Percentiles rank a stretch among this genome's conserved stretches.
Evolutionary conservation across 2,888 invertebrate genomes (phyloP).

Genomic region (Exocentrus adspersus): DNA sequence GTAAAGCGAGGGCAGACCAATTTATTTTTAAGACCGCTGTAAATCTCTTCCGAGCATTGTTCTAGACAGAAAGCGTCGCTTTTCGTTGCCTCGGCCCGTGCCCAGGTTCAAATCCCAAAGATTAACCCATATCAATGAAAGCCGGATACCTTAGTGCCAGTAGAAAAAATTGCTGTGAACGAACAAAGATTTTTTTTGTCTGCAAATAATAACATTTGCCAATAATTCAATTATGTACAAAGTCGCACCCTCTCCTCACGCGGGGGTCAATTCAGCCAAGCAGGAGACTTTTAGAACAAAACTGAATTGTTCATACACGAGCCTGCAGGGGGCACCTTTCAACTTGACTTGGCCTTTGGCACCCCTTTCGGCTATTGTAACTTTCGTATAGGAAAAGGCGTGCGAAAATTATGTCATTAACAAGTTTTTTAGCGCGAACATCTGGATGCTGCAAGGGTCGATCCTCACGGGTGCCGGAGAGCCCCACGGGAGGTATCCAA

Average conservation of each 20-base stretch:
- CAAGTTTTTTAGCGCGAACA: conserved; percentile 47
- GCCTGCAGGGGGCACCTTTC: conserved; percentile 44
- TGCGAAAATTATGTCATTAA: conserved; percentile 59
- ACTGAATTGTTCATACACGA: conserved; percentile 16
- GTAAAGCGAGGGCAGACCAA: conserved; percentile 55
- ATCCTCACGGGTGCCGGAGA: conserved; percentile 22
- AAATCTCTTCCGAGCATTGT: conserved; percentile 55
- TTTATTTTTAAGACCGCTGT: conserved; percentile 58
- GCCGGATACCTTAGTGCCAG: not conserved
- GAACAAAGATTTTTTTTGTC: not conserved
- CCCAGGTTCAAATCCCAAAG: conserved; percentile 46
- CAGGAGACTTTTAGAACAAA: conserved; percentile 37
- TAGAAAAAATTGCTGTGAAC: no score
- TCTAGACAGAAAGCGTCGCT: conserved; percentile 48
- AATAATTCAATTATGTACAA: conserved; percentile 35
- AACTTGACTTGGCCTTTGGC: conserved; percentile 49
- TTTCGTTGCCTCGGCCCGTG: conserved; percentile 48
- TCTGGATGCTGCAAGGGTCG: conserved; percentile 38
- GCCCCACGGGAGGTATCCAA: conserved; percentile 42
- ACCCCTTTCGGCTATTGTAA: conserved; percentile 52
- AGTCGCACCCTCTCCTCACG: conserved; percentile 31
- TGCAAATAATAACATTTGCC: conserved; percentile 18
- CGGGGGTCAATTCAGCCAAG: conserved; percentile 27
- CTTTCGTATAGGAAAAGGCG: conserved; percentile 56
- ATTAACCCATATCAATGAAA: conserved; percentile 43